Conservation (phyloP, 2,888 invertebrate species). For the Eristalis pertinax region DNA sequence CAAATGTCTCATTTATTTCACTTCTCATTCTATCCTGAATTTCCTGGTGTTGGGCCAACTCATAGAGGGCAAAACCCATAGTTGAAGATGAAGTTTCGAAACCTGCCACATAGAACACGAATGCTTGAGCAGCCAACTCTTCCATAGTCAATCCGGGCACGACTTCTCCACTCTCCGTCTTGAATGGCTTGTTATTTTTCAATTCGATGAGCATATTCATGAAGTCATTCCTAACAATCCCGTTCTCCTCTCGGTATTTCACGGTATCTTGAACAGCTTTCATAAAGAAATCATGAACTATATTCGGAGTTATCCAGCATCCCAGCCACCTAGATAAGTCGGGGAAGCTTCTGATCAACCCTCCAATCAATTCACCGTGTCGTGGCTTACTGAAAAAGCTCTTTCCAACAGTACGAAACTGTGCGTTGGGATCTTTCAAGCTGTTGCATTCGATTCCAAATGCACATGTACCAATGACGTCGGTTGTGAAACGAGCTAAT, state of each 20-base stretch:
- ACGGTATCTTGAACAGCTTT: constrained; percentile 79
- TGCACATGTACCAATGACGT: constrained; percentile 82
- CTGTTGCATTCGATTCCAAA: constrained; percentile 82
- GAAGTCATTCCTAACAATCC: constrained; percentile 81
- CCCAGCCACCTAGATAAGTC: constrained; percentile 74
- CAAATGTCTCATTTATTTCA: constrained; percentile 80
- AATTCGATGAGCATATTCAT: constrained; percentile 82
- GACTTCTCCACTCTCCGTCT: constrained; percentile 5
- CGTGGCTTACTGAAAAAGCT: constrained; percentile 64
- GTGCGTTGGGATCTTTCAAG: constrained; percentile 79
- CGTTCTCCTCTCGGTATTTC: constrained; percentile 77
- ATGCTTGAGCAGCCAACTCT: constrained; percentile 83
- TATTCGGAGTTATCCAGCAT: constrained; percentile 74
- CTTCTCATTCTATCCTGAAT: constrained; percentile 80
- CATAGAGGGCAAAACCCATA: constrained; percentile 82
- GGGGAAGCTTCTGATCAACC: constrained; percentile 73
- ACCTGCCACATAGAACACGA: constrained; percentile 83
- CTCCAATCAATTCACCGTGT: constrained; percentile 52
- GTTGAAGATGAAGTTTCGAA: constrained; percentile 83
- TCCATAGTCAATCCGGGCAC: constrained; percentile 77
- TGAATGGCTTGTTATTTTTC: constrained; percentile 77
- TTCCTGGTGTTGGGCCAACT: constrained; percentile 81
- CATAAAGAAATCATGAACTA: constrained; percentile 78
- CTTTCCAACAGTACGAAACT: constrained; percentile 78
- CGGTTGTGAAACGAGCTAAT: constrained; percentile 82